Evolutionary conservation across 2,113 vertebrate species (phyloP), one percentile per base, ranked within the genome.

Genomic region (Philantomba maxwellii): DNA sequence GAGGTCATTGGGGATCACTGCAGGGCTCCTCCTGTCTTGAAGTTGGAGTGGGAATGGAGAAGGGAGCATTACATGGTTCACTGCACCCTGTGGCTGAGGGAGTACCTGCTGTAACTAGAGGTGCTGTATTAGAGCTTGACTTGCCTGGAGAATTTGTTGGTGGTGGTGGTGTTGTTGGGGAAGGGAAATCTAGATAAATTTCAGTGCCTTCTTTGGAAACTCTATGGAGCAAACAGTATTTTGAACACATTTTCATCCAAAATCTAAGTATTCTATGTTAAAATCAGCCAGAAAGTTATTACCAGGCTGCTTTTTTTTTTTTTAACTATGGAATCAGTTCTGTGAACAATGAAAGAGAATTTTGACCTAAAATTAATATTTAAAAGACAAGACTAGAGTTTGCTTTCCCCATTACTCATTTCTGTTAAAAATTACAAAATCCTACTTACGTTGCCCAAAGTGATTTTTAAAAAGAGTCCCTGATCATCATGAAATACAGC

Each of bases 321-420:
- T 70, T 94, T 47, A 0, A 84, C 88, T 97, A 86, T 97, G 96
- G 89, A 87, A 83, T 88, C n/a, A 89, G 16, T 64, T 95, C 45
- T 64, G 39, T 92, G 47, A 93, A 80, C n/a, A 93, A 2, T 64
- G 92, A 93, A 97, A 97, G 95, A 97, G 80, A 80, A 93, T 95
- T 96, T 98, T 94, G 95, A 53, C 93, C 97, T 89, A 94, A 95
- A 88, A 94, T 95, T 97, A 98, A 91, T 91, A 96, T 19, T 73
- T 97, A 95, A 91, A 97, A 96, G 95, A 92, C 6, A 97, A 94
- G 87, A 97, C 19, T 60, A 87, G 84, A 58, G 19, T 80, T 95
- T 66, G 17, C 62, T 97, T 89, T 93, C 77, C 47, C 57, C 36
- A 89, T 77, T 28, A 17, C 77, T 81, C 57, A 73, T 95, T 77